Base-by-base conservation (phyloP, 2,888 invertebrate species). In the Portevinia maculata region DNA sequence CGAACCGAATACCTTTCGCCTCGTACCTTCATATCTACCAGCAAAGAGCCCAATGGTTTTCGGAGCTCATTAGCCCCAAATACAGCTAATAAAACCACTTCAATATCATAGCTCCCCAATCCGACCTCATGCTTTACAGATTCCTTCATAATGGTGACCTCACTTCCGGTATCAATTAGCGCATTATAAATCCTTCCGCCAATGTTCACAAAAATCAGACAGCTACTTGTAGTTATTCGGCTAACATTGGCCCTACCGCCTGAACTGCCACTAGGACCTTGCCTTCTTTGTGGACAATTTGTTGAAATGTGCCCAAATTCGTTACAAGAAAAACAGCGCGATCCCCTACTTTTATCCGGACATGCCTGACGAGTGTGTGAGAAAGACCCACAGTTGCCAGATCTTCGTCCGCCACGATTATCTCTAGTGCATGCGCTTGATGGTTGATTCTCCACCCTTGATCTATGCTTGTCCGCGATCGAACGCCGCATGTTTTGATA, bases 301-400 rank as follows among this genome's bases (percentile, higher is more conserved):
- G 39, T n/a, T 19, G 52, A 15, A 17, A 65, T 52, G 19, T 53
- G 65, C 28, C 65, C 52, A 53, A 52, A 65, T n/a, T n/a, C n/a
- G n/a, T n/a, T n/a, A n/a, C n/a, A n/a, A n/a, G n/a, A n/a, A n/a
- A n/a, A n/a, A n/a, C n/a, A n/a, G 7, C 52, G 52, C 37, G 52
- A 17, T 41, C 65, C 53, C 46, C 37, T 50, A 7, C 46, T 39
- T 7, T 19, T 50, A 9, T 64, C 39, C 15, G 64, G 39, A 15
- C 50, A 39, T 9, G 1, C 57, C 15, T 60, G 15, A 44, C 28
- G 46, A 11, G n/a, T 3, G n/a, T 60, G 59, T 5, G 32, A 60
- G 32, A 28, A n/a, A n/a, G n/a, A n/a, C n/a, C n/a, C n/a, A n/a
- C n/a, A n/a, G n/a, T n/a, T n/a, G n/a, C n/a, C n/a, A 34, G 32